Evolutionary conservation across 30 jellyfish, hydroid and myxozoan species (phyloP), one percentile per base, ranked within the genome.

Genomic region (Pseudorhiza aurosa): DNA sequence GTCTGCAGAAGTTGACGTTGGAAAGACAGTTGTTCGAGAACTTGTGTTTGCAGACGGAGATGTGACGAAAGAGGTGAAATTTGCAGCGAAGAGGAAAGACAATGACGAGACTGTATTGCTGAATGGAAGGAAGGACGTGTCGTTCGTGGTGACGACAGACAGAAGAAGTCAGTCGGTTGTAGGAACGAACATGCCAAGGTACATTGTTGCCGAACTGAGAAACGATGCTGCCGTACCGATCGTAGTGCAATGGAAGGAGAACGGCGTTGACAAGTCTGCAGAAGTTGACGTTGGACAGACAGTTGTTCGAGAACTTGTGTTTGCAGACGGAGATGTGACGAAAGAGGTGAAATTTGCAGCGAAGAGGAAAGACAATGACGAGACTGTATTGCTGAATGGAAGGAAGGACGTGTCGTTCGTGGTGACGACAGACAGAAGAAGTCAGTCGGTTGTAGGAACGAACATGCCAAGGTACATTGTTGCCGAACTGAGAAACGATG

Each of bases 151-250:
- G n/a, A 25, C 77, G 2, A 28, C 11, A 7, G 77, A 63, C 56
- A 32, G 18, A 10, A 7, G 33, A 11, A 32, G 21, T 9, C 35
- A 63, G 18, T 3, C 35, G 57, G 57, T 27, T 2, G 57, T 63
- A 2, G 77, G 56, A 10, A 33, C 77, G 2, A 47, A 63, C 40
- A 21, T 10, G 25, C 77, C 77, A 25, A 63, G 35, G 4, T 7
- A 56, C 35, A 56, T 56, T 22, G 31, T 56, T 56, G 70, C 39
- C 35, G 31, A 56, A 7, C 25, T 56, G 14, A 21, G 6, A 12
- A 50, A 50, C 65, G 29, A 50, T 50, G 65, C 65, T 22, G 65
- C 65, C n/a, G 65, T 50, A 22, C 22, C 65, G 29, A 50, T 50
- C 7, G 8, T 8, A 12, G 65, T 50, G 29, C 25, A 50, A 8